These are phyloP conservation scores for Enteromius unitaeniatus DNA, from an alignment of 2,797 vertebrate species.

Conservation along the genomic window DNA sequence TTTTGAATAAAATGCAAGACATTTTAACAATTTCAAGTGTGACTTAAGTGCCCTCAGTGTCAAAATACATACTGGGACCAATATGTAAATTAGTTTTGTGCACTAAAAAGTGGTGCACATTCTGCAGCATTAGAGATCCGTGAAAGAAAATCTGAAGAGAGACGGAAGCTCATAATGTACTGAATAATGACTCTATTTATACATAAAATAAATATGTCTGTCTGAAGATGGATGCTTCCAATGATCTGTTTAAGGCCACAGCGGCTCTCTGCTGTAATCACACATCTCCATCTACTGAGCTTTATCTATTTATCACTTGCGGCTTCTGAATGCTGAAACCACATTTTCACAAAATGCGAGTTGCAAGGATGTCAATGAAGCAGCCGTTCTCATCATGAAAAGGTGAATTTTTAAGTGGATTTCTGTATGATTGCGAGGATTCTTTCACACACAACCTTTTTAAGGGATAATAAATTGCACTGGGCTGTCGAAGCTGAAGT, in stretches of 20 bases:
- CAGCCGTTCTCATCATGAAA: background rate
- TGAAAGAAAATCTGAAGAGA: background rate
- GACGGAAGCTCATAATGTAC: background rate
- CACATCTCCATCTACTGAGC: background rate
- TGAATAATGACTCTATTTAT: background rate
- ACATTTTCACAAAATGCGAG: conserved; percentile 11
- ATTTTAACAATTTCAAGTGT: background rate
- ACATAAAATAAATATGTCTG: background rate
- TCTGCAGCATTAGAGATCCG: background rate
- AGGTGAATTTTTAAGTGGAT: background rate
- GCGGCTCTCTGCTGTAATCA: conserved; percentile 1
- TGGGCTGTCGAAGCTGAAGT: background rate
- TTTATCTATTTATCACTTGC: conserved; percentile 20
- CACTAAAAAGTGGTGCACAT: background rate
- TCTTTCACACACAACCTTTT: background rate
- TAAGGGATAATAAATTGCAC: background rate
- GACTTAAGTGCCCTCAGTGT: background rate
- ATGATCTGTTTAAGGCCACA: conserved; percentile 14
- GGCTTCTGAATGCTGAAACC: background rate
- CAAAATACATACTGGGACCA: background rate
- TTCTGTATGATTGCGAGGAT: background rate
- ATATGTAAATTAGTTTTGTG: background rate
- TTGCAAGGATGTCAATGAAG: conserved; percentile 1
- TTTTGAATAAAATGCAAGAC: background rate
- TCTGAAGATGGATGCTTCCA: conserved; percentile 4